Base-by-base conservation (phyloP, 37 sponge, comb jelly and placozoan genomes). In the Cladorhizidae sp. region DNA sequence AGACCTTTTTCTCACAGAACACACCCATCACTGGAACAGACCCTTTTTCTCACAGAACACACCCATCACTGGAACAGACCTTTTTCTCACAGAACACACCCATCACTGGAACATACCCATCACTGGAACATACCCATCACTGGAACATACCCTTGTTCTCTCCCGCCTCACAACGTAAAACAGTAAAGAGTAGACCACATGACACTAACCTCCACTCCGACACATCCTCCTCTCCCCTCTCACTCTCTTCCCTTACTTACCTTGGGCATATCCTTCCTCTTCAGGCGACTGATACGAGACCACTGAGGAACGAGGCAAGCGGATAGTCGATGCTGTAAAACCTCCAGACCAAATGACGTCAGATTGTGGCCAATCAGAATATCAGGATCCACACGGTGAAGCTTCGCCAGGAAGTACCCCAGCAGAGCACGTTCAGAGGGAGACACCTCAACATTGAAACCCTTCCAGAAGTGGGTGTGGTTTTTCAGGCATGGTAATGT, bases 311-410 rank as follows among this genome's bases (percentile, higher is more conserved):
- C 95, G 45, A 88, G 90, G 36, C 88, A 82, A 43, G 81, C 72
- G 6, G 73, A 64, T 73, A 97, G 51, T 5, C 98, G 82, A 79
- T 94, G 93, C 64, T 94, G 86, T 23, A 97, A 79, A 0, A 83
- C 84, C 57, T 83, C 67, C 56, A 83, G 50, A 38, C 37, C 73
- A 17, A 64, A 76, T 3, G 69, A 68, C 1, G 40, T 61, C 72
- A 81, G 72, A 59, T 71, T 81, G 45, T 72, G 72, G 14, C 72
- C 72, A 56, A 96, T 84, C 5, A 98, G 72, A 28, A 98, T 72
- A 72, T 98, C 99, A 51, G 99, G 97, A 72, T 98, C 97, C 28
- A 94, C 64, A 26, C 85, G 78, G 29, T 91, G 83, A 21, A 98
- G 62, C 76, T 93, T 94, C 37, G 97, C 97, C 33, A 96, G 59